Base-by-base conservation (phyloP, 2,888 invertebrate genomes). In the Autographa gamma region DNA sequence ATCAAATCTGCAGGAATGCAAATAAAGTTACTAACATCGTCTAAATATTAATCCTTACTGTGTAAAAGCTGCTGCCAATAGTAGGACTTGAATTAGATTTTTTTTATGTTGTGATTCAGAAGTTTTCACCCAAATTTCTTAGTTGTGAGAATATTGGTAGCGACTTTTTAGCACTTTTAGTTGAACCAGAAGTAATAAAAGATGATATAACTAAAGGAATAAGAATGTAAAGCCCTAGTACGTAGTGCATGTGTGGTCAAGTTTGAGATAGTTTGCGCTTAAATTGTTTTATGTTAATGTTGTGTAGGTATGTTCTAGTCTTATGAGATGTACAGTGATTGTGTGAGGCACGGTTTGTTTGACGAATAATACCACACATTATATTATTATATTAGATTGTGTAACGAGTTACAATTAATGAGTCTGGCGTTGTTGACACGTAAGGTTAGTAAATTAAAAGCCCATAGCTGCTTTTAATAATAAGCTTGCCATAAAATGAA, bases 241-340 rank as follows among this genome's bases (percentile, higher is more conserved):
- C 8, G 16, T 34, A 61, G 52, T 11, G 32, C 32, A 34, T 63
- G 2, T 61, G 60, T 63, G 48, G 64, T 66, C 31, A 52, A 41
- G 34, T 67, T 69, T 52, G n/a, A 43, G 25, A 69, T 84, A 66
- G 70, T 71, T 81, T 76, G 80, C 80, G 82, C 66, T 76, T 77
- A 60, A 64, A 72, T 66, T 32, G 68, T 71, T 83, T 79, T 71
- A 77, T 77, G 64, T 68, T 68, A 61, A 64, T 64, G 68, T 78
- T 79, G 78, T 83, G 79, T 87, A 87, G 85, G 82, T 90, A 83
- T 84, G 81, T 81, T 90, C 90, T 91, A 91, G 90, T 91, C 91
- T 85, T 77, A 80, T 77, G 80, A 76, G 72, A 71, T 87, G 84
- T 84, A 86, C 84, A 85, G 81, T 76, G 74, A 75, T 75, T 74